Evolutionary conservation across 2,888 invertebrate species (phyloP).

Genomic region (Vanessa cardui): DNA sequence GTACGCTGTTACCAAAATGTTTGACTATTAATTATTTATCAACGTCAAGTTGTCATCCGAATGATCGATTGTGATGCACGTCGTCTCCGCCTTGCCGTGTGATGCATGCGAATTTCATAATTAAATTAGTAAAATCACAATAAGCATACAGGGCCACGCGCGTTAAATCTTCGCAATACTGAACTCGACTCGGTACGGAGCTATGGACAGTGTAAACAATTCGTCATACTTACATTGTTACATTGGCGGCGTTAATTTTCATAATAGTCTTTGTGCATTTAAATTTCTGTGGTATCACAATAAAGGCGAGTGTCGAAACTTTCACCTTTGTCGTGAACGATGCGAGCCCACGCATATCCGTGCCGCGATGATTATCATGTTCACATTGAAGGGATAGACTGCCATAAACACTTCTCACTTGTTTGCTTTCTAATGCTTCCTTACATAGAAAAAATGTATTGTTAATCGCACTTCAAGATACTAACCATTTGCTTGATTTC

Average conservation of each 20-base stretch:
- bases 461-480: background rate
- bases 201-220: constrained; percentile 41
- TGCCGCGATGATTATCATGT: constrained; percentile 41
- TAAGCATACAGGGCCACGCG: constrained; percentile 34
- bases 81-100: constrained; percentile 47
- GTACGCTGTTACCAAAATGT: background rate
- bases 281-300: constrained; percentile 37
- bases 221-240: constrained; percentile 38
- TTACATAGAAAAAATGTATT: constrained; percentile 1
- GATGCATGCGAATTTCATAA: constrained; percentile 45
- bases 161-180: constrained; percentile 41
- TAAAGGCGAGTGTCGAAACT: constrained; percentile 45
- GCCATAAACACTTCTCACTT: constrained; percentile 26
- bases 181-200: constrained; percentile 21
- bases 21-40: constrained; percentile 16
- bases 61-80: constrained; percentile 31
- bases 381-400: constrained; percentile 39
- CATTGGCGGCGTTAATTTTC: constrained; percentile 38
- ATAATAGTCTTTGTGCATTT: constrained; percentile 38
- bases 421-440: constrained; percentile 30
- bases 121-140: constrained; percentile 20
- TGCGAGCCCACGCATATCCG: constrained; percentile 46
- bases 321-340: constrained; percentile 47
- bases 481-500: too few species aligned
- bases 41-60: constrained; percentile 24